These are phyloP conservation scores for Rhinoderma darwinii DNA, from an alignment of 2,113 vertebrate species.

Conservation along the genomic window DNA sequence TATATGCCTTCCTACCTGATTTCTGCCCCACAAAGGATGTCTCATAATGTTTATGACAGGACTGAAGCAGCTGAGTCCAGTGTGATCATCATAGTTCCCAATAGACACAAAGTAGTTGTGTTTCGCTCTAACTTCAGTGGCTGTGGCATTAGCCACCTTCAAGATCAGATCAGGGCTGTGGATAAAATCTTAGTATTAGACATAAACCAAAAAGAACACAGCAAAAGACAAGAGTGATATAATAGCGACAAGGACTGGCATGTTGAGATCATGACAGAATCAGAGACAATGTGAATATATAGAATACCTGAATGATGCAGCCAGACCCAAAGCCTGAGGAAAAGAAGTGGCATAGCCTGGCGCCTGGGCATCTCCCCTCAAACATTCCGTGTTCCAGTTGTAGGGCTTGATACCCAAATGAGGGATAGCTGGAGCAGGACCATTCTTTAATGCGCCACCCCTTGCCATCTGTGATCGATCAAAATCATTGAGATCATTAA, in stretches of 20 bases:
- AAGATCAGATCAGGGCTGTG: slow-evolving; percentile 61
- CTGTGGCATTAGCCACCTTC: slow-evolving; percentile 58
- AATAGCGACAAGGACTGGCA: not conserved
- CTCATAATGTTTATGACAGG: slow-evolving; percentile 72
- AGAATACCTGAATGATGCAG: slow-evolving; percentile 63
- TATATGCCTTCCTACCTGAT: slow-evolving; percentile 64
- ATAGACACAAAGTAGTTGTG: slow-evolving; percentile 63
- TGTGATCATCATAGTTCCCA: slow-evolving; percentile 67
- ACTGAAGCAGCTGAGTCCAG: slow-evolving; percentile 73
- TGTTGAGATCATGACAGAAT: no score
- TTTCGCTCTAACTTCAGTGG: slow-evolving; percentile 65
- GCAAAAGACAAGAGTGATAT: not conserved
- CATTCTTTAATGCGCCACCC: slow-evolving; percentile 65
- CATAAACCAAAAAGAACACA: not conserved
- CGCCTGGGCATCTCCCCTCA: slow-evolving; percentile 66
- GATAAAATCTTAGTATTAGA: not conserved
- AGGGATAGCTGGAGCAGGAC: slow-evolving; percentile 67
- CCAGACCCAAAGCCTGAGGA: slow-evolving; percentile 58
- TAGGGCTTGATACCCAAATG: slow-evolving; percentile 67
- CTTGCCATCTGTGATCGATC: slow-evolving; percentile 62
- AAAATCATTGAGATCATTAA: not conserved
- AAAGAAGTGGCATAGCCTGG: slow-evolving; percentile 66
- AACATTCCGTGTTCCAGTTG: slow-evolving; percentile 71
- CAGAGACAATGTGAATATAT: not conserved
- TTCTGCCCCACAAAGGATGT: slow-evolving; percentile 71